A percentile compares a stretch with the other conserved stretches of the same genome.
phyloP scores from a whole-genome alignment of 2,113 vertebrate genomes.

The Gallinago jamesoni region DNA sequence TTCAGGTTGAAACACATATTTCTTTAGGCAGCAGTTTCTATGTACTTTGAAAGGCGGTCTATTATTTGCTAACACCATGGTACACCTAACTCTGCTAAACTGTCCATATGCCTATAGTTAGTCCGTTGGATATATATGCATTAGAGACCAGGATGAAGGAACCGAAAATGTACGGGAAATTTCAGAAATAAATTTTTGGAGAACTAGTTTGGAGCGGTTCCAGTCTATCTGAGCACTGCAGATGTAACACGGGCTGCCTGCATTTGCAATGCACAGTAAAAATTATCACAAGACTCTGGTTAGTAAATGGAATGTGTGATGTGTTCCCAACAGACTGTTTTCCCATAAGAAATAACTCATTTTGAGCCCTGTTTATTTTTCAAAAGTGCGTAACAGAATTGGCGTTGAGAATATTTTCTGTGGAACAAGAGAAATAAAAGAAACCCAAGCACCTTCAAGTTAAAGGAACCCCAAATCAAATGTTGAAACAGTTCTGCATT shows the following conservation, averaged over 20 bases:
- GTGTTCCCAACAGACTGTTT: neutral
- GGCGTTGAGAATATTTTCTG: neutral
- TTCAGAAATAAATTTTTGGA: slow-evolving; percentile 5
- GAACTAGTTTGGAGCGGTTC: slow-evolving; percentile 41
- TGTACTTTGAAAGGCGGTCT: neutral
- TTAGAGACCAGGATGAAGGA: neutral
- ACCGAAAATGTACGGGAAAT: neutral
- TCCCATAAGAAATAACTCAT: slow-evolving; percentile 31
- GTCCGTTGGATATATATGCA: neutral
- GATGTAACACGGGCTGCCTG: neutral
- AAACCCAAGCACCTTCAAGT: neutral
- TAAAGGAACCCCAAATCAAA: neutral
- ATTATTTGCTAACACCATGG: neutral
- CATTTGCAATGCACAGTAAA: slow-evolving; percentile 38
- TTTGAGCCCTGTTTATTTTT: slow-evolving; percentile 18
- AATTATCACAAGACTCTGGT: slow-evolving; percentile 45
- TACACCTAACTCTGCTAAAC: neutral
- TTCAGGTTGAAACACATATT: neutral
- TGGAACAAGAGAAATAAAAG: neutral
- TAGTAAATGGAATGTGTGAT: slow-evolving; percentile 23
- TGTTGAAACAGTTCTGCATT: neutral
- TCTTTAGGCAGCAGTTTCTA: neutral
- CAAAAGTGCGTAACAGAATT: neutral
- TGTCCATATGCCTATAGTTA: neutral
- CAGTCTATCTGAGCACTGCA: slow-evolving; percentile 54